Base-by-base conservation (phyloP, 2,888 invertebrate species). In the Brachyptera putata region DNA sequence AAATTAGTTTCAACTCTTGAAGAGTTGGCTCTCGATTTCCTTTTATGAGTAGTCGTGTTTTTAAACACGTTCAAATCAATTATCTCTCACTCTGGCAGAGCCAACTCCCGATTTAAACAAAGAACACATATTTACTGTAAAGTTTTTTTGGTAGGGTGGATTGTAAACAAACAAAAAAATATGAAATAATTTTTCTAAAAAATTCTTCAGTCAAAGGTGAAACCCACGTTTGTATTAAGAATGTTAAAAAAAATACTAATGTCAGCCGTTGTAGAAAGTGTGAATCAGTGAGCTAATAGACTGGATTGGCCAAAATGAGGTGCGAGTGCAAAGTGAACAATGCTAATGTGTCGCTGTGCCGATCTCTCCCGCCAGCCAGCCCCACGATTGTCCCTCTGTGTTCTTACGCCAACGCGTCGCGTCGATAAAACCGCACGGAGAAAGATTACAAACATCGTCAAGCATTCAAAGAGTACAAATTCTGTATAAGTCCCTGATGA, bases 401-500 rank as follows among this genome's bases (percentile, higher is more conserved):
- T 13, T 21, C 46, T 21, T 22, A 4, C 46, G 5, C 46, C 21
- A 5, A 3, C 39, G 3, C n/a, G 18, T 21, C 41, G 18, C 41
- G 18, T 7, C 41, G 18, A 13, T 25, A 22, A 48, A 25, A 3
- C 53, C 34, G 36, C 53, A 34, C 53, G 53, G 34, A 14, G 36
- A 3, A 50, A 53, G 53, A 34, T 53, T 53, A 36, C 53, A 53
- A 36, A 57, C 49, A 60, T 48, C 46, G 57, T 61, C 43, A 63
- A 72, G 74, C 76, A 76, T 77, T 77, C 75, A 76, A 81, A 83
- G 80, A 85, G 85, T 85, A 85, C 85, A 85, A 85, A 85, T 85
- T 84, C 83, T 82, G 79, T 83, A 79, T 81, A 81, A 81, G 81
- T 79, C 80, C 80, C 80, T 55, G 62, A 64, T 64, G 60, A 63